Evolutionary conservation across 2,888 invertebrate genomes (phyloP).

Genomic region (Luperina nickerlii): DNA sequence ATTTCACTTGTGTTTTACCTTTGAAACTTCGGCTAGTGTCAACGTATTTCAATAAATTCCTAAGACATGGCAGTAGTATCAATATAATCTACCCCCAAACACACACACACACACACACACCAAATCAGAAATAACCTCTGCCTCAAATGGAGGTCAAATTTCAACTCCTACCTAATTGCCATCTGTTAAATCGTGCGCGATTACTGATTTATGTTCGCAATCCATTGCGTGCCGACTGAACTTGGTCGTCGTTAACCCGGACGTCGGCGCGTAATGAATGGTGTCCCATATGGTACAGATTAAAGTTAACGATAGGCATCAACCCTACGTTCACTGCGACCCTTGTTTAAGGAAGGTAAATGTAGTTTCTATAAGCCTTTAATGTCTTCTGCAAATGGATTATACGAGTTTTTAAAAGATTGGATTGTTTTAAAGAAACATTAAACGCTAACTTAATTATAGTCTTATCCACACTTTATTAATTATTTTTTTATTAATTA

Average conservation of each 20-base stretch:
- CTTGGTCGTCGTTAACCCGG: constrained; percentile 47
- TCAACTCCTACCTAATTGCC: constrained; percentile 55
- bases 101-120: neutral
- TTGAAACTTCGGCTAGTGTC: neutral
- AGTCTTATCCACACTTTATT: neutral
- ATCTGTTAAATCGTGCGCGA: constrained; percentile 57
- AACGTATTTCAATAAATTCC: neutral
- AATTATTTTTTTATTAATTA: too few relatives aligned
- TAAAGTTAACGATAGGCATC: constrained; percentile 28
- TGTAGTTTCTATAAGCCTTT: neutral
- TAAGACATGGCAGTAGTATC: neutral
- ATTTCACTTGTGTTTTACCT: neutral
- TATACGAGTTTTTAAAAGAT: constrained; percentile 8
- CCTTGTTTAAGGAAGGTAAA: neutral
- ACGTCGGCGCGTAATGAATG: constrained; percentile 51
- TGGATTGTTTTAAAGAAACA: constrained; percentile 1
- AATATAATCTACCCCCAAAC: neutral
- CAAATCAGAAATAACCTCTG: constrained; percentile 24
- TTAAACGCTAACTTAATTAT: neutral
- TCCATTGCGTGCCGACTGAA: constrained; percentile 53
- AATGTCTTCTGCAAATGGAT: neutral
- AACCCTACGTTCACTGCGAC: neutral
- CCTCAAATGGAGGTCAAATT: constrained; percentile 33
- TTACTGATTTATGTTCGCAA: constrained; percentile 53
- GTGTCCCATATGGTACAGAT: constrained; percentile 28